These are phyloP conservation scores for Caranx melampygus DNA, from an alignment of 2,113 vertebrate genomes.

Conservation along the genomic window DNA sequence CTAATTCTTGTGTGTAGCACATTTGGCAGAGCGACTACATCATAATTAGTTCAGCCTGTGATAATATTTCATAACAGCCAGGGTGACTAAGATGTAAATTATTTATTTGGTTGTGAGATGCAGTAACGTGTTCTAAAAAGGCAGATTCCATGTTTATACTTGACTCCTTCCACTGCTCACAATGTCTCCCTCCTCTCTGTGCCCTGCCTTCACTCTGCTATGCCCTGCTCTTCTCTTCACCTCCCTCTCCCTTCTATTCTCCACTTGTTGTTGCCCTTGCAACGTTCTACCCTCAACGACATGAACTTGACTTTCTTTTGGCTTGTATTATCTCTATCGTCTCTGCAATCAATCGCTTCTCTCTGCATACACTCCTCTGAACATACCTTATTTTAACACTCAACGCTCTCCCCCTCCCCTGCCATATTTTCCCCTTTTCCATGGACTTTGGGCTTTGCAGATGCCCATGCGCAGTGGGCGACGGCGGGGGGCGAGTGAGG, in stretches of 20 bases:
- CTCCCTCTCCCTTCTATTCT: slow-evolving; percentile 36
- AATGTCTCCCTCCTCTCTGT: slow-evolving; percentile 4
- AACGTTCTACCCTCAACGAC: slow-evolving; percentile 30
- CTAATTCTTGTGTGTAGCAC: slow-evolving; percentile 12
- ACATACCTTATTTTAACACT: slow-evolving; percentile 20
- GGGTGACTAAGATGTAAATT: slow-evolving; percentile 18
- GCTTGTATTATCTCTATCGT: slow-evolving; percentile 24
- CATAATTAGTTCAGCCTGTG: slow-evolving; percentile 42
- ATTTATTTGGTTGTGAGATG: slow-evolving; percentile 35
- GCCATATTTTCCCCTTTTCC: slow-evolving; percentile 15
- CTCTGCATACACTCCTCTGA: not conserved
- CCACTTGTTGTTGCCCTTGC: slow-evolving; percentile 37
- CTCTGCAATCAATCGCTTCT: not conserved
- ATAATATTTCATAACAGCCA: slow-evolving; percentile 36
- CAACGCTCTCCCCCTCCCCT: slow-evolving; percentile 12
- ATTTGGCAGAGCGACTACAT: slow-evolving; percentile 1
- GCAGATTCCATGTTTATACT: slow-evolving; percentile 30
- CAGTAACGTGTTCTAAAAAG: slow-evolving; percentile 9
- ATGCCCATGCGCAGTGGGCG: slow-evolving; percentile 91
- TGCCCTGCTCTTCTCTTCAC: slow-evolving; percentile 21
- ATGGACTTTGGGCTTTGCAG: slow-evolving; percentile 70
- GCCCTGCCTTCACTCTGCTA: slow-evolving; percentile 7
- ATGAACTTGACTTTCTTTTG: slow-evolving; percentile 7
- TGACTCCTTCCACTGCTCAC: slow-evolving; percentile 1
- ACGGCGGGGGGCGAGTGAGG: slow-evolving; percentile 85